Conservation (phyloP, 2,888 invertebrate species). For the Entomobrya multifasciata region DNA sequence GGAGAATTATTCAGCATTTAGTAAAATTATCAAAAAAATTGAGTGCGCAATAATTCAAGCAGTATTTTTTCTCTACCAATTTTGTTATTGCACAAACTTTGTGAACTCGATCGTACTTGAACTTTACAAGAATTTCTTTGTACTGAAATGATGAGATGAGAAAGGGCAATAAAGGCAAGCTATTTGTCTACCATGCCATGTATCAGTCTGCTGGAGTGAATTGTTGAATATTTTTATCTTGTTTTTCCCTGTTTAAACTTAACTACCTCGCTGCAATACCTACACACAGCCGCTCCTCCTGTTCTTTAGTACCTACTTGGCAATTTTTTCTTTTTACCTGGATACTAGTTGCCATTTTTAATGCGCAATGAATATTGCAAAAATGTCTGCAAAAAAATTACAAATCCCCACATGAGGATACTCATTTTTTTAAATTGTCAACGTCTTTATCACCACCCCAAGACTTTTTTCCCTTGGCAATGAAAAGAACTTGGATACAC, state of each 20-base stretch:
- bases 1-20: no score
- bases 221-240: neutral
- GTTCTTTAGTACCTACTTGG: neutral
- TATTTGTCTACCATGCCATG: neutral
- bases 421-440: no score
- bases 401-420: no score
- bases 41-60: no score
- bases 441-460: neutral
- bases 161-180: no score
- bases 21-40: no score
- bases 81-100: no score
- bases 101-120: no score
- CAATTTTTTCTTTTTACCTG: neutral
- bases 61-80: no score
- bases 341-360: neutral
- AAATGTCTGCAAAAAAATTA: neutral
- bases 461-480: neutral
- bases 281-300: neutral
- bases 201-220: neutral
- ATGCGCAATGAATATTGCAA: constrained; percentile 18
- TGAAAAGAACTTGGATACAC: neutral
- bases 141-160: no score
- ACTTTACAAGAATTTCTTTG: no score
- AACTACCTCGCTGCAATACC: neutral
- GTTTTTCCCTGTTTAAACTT: neutral